Percentiles rank a stretch among this genome's conserved stretches.
Conservation (phyloP, 2,888 invertebrate species). For the Oasisia sp. region DNA sequence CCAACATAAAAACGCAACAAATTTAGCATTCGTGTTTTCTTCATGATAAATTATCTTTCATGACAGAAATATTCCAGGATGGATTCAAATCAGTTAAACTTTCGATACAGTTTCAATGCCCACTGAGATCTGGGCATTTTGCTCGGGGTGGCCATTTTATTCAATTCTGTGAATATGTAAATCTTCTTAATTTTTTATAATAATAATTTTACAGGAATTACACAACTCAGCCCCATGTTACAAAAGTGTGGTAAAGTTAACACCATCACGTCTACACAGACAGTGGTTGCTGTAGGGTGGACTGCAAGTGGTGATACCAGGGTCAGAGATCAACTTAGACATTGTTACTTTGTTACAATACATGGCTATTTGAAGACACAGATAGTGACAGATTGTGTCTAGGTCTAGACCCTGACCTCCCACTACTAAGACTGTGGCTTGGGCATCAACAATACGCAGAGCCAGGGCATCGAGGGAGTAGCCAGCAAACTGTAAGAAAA, state of each 20-base stretch:
- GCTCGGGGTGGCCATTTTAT: too few species aligned
- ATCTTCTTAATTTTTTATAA: too few species aligned
- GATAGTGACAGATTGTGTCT: not conserved
- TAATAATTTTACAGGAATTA: too few species aligned
- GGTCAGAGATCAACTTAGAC: not conserved
- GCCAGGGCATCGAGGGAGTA: constrained; percentile 93
- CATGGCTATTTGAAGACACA: not conserved
- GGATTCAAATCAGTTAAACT: too few species aligned
- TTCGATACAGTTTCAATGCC: too few species aligned
- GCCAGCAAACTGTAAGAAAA: constrained; percentile 81
- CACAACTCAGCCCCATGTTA: too few species aligned
- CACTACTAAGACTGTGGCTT: constrained; percentile 84
- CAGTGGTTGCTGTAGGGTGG: not conserved
- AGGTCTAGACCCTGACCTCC: constrained; percentile 65
- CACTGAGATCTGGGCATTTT: too few species aligned
- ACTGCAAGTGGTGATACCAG: not conserved
- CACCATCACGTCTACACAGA: not conserved
- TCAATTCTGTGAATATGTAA: too few species aligned
- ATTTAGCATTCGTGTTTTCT: not conserved
- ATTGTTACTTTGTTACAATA: not conserved
- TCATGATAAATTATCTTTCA: not conserved
- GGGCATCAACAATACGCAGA: constrained; percentile 88
- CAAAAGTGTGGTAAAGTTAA: not conserved
- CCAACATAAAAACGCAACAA: not conserved
- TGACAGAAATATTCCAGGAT: not conserved